Percentiles rank a stretch among this genome's conserved stretches.
Conservation (phyloP, 2,113 vertebrate genomes). For the Amazona guildingii region DNA sequence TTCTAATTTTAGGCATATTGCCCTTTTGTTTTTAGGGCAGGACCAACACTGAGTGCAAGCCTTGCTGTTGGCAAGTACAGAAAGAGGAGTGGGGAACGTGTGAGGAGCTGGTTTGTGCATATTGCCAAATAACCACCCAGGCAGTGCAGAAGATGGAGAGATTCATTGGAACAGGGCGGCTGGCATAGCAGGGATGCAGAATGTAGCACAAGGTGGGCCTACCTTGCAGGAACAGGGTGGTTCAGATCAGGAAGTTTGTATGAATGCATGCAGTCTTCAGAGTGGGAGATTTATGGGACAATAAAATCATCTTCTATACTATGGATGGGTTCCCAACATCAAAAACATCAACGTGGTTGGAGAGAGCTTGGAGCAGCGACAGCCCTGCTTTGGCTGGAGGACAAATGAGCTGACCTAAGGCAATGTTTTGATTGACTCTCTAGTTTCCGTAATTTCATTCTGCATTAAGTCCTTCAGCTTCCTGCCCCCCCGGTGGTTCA, state of each 20-base stretch:
- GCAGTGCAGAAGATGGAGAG: background rate
- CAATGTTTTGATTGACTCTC: slow-evolving; percentile 11
- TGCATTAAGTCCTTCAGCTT: slow-evolving; percentile 29
- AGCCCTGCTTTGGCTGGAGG: background rate
- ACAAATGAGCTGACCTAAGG: background rate
- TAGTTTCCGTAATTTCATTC: slow-evolving; percentile 17
- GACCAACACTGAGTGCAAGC: background rate
- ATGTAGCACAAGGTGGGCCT: background rate
- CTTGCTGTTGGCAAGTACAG: background rate
- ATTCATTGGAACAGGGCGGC: rapidly evolving
- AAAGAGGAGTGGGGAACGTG: background rate
- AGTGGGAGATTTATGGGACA: background rate
- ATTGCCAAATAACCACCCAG: background rate
- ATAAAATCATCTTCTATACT: background rate
- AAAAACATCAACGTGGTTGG: background rate
- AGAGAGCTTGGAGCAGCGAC: background rate
- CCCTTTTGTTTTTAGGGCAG: background rate
- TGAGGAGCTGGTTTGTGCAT: rapidly evolving
- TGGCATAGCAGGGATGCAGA: background rate
- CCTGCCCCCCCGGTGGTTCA: background rate
- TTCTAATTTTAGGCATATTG: background rate
- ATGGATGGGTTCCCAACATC: background rate
- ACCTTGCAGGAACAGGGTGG: background rate
- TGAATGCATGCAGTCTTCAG: background rate
- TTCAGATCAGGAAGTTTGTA: background rate